phyloP scores from a whole-genome alignment of 2,113 vertebrate species.

The Alligator mississippiensis region DNA sequence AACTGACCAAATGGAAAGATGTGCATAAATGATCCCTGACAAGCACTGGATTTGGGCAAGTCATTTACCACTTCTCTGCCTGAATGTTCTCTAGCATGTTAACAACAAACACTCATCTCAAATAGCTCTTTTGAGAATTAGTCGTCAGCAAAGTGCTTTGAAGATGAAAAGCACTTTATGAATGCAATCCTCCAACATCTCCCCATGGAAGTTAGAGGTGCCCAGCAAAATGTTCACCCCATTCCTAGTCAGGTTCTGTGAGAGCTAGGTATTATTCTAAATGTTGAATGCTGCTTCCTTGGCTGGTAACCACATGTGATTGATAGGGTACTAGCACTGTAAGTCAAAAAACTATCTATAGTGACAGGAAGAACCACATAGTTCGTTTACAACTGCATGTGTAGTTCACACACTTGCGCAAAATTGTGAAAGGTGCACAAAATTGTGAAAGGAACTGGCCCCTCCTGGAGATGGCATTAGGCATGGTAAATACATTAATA shows the following conservation, averaged over 20 bases:
- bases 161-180: background rate
- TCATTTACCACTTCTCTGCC: background rate
- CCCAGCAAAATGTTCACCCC: conserved; percentile 56
- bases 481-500: background rate
- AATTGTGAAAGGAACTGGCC: background rate
- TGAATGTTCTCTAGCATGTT: conserved; percentile 16
- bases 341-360: background rate
- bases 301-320: conserved; percentile 36
- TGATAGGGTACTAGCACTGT: background rate
- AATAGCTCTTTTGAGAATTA: conserved; percentile 26
- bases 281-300: conserved; percentile 1
- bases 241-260: background rate
- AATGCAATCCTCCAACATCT: background rate
- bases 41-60: background rate
- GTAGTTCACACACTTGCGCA: conserved; percentile 28
- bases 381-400: conserved; percentile 23
- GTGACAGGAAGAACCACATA: background rate
- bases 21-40: background rate
- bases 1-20: background rate
- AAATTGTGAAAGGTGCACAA: background rate
- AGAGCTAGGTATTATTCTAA: conserved; percentile 66
- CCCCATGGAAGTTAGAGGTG: background rate
- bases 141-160: background rate
- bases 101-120: conserved; percentile 3
- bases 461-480: background rate